A percentile compares a stretch with the other conserved stretches of the same genome.
Evolutionary conservation across 2,797 vertebrate species (phyloP).

Genomic region (Typhlichthys eigenmanni): DNA sequence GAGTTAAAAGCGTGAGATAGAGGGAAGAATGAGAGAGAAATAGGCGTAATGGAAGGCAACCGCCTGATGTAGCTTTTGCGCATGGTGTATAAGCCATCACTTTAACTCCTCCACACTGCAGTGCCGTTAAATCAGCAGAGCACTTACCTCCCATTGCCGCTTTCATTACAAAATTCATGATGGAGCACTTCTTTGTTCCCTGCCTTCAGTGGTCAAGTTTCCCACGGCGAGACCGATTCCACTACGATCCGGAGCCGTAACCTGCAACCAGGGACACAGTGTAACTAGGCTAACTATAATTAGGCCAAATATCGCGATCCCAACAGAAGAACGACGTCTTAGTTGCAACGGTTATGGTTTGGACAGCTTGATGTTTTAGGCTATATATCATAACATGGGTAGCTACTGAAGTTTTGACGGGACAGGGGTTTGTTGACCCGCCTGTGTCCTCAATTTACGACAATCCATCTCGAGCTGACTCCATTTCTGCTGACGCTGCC

Average conservation of each 20-base stretch:
- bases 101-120: constrained; percentile 70
- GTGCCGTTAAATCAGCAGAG: constrained; percentile 70
- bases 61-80: constrained; percentile 37
- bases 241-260: background rate
- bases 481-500: constrained; percentile 50
- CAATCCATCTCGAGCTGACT: constrained; percentile 50
- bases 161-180: constrained; percentile 97
- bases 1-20: background rate
- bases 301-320: background rate
- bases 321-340: background rate
- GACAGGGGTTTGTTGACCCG: constrained; percentile 23
- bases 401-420: constrained; percentile 2
- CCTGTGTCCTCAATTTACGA: constrained; percentile 57
- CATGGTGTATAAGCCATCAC: constrained; percentile 48
- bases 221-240: constrained; percentile 3
- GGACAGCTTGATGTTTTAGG: no score
- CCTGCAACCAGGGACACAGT: background rate
- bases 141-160: constrained; percentile 93
- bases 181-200: constrained; percentile 76
- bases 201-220: constrained; percentile 59
- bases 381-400: background rate
- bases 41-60: background rate
- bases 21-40: background rate
- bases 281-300: background rate
- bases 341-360: background rate